Conservation (phyloP, 2,888 invertebrate genomes). For the Linyphia triangularis region DNA sequence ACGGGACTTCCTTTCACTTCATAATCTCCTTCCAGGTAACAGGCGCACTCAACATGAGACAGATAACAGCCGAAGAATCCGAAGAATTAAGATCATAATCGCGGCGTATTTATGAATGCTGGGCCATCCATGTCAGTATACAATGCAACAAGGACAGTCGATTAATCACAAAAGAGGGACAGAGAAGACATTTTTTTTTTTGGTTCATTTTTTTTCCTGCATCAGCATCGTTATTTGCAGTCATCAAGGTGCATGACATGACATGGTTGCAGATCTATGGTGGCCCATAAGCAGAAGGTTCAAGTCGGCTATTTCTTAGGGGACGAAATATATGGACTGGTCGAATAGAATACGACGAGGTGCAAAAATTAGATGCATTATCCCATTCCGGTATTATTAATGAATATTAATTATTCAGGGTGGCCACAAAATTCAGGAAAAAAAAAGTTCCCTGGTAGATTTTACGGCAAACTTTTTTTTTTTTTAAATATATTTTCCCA, state of each 20-base stretch:
- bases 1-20: constrained; percentile 2
- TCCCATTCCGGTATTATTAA: too few relatives aligned
- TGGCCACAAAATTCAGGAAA: too few relatives aligned
- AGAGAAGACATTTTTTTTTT: constrained; percentile 16
- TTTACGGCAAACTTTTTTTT: too few relatives aligned
- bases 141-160: constrained; percentile 51
- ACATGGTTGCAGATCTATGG: too few relatives aligned
- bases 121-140: constrained; percentile 23
- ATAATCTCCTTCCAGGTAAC: constrained; percentile 42
- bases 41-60: background rate
- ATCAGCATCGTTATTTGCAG: background rate
- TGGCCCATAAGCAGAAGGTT: constrained; percentile 3
- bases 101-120: constrained; percentile 53
- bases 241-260: background rate
- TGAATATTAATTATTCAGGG: too few relatives aligned
- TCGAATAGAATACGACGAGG: too few relatives aligned
- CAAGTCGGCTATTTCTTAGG: background rate
- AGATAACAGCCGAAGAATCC: constrained; percentile 21
- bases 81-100: constrained; percentile 65
- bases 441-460: too few relatives aligned
- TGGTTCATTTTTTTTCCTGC: background rate
- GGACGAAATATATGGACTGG: background rate
- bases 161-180: constrained; percentile 44
- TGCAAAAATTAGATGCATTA: too few relatives aligned
- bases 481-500: too few relatives aligned